phyloP scores from a whole-genome alignment of 2,113 vertebrate species.

The Lepisosteus oculatus region DNA sequence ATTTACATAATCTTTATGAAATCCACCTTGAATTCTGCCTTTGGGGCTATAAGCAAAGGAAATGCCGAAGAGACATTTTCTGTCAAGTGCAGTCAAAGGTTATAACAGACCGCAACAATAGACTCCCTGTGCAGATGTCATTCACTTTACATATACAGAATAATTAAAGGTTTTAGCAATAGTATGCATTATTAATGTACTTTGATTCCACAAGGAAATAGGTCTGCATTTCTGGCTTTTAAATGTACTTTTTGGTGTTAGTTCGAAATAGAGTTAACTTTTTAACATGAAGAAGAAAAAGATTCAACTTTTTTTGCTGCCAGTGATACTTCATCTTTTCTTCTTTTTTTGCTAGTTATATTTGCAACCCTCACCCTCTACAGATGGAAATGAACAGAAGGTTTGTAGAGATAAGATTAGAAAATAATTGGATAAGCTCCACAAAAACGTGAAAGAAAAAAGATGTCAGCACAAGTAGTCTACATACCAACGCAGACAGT shows the following conservation, averaged over 20 bases:
- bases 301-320: slow-evolving; percentile 1
- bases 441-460: slow-evolving; percentile 11
- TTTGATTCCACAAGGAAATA: background rate
- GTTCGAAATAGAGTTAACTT: background rate
- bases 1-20: slow-evolving; percentile 36
- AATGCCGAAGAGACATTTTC: slow-evolving; percentile 5
- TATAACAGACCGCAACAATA: slow-evolving; percentile 8
- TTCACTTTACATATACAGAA: slow-evolving; percentile 26
- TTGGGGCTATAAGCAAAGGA: slow-evolving; percentile 23
- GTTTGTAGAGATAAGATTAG: slow-evolving; percentile 50
- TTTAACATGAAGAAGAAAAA: background rate
- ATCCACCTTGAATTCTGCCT: background rate
- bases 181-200: slow-evolving; percentile 36
- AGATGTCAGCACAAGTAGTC: slow-evolving; percentile 51
- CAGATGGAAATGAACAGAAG: slow-evolving; percentile 63
- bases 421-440: slow-evolving; percentile 61
- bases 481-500: slow-evolving; percentile 43
- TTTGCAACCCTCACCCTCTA: slow-evolving; percentile 47
- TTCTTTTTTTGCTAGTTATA: slow-evolving; percentile 33
- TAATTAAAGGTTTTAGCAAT: slow-evolving; percentile 35
- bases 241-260: slow-evolving; percentile 1
- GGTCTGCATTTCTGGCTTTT: background rate
- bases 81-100: slow-evolving; percentile 24
- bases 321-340: slow-evolving; percentile 8
- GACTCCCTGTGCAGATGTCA: slow-evolving; percentile 24